Base-by-base conservation (phyloP, 1,140 invertebrate genomes). In the Macrosteles quadrilineatus region DNA sequence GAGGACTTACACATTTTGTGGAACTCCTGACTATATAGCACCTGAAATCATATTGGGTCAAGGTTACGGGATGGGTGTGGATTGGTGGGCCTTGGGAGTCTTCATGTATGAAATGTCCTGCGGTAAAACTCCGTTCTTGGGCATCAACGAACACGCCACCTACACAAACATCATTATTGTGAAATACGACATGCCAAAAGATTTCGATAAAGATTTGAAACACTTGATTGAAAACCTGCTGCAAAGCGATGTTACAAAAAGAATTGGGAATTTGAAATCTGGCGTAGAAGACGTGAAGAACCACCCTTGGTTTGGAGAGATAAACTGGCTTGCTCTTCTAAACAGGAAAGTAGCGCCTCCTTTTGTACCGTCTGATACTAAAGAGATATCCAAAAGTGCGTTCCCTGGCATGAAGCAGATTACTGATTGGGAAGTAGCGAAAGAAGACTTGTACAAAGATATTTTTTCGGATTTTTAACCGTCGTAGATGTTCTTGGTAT, bases 11-110 rank as follows among this genome's bases (percentile, higher is more conserved):
- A 98, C 96, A 0, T 79, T 98, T 27, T 98, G 97, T 82, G 96
- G 96, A 1, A 98, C 97, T 0, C 96, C 96, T 0, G 96, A 98
- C 80, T 99, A 98, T 82, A 81, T 98, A 55, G 95, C 96, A 0
- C 96, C 96, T 0, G 96, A 98, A 83, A 90, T 98, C 32, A 96
- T 98, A 72, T 83, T 97, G 63, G 95, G 91, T 73, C 97, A 96
- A 80, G 96, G 96, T 0, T 99, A 99, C 80, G 95, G 96, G 62
- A 94, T 93, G 77, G 92, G 96, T 1, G 96, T 98, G 0, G 97
- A 99, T 77, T 98, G 95, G 96, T 98, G 95, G 96, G 94, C 95
- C 6, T 88, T 96, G 57, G 96, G 96, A 0, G 91, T 98, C 0
- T 81, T 98, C 1, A 80, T 95, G 4, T 95, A 86, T 79, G 92